Evolutionary conservation across 2,888 invertebrate genomes (phyloP), one percentile per base, ranked within the genome.

Genomic region (Dastarcus helophoroides): DNA sequence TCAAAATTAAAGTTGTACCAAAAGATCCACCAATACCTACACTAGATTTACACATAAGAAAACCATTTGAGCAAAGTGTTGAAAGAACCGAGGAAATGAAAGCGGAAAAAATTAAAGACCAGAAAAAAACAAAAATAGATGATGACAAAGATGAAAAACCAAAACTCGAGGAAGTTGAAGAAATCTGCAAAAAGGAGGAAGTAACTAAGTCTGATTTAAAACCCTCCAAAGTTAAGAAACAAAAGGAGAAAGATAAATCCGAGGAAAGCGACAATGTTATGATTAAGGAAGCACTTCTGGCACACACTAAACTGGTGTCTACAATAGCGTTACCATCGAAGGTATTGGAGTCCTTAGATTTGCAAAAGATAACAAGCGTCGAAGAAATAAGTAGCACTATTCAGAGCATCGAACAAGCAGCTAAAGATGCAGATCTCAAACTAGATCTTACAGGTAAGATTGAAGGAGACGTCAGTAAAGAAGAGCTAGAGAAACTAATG

Each of bases 401-500:
- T 14, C 31, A 34, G 11, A 30, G 26, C 15, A n/a, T 31, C 3
- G 32, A 30, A n/a, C 32, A 27, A 12, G n/a, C n/a, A n/a, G n/a
- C n/a, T n/a, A n/a, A n/a, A n/a, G n/a, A n/a, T n/a, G n/a, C n/a
- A n/a, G n/a, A n/a, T n/a, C n/a, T n/a, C n/a, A n/a, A n/a, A n/a
- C n/a, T n/a, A n/a, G n/a, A n/a, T n/a, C n/a, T 14, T 21, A 7
- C 8, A 7, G 23, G 34, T 7, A 34, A 22, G 21, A 29, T 39
- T 3, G 43, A 41, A 27, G 19, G 16, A 26, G 14, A n/a, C n/a
- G n/a, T 34, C 9, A 35, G 28, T 15, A 9, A 48, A 29, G 39
- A 38, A 21, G 56, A 63, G 33, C 55, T 63, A n/a, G 47, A 52
- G 19, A 58, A 57, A 40, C 51, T 64, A n/a, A 62, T 66, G 47